Percentiles rank a stretch among this genome's conserved stretches.
Evolutionary conservation across 2,797 vertebrate species (phyloP).

Genomic region (Acipenser oxyrinchus): DNA sequence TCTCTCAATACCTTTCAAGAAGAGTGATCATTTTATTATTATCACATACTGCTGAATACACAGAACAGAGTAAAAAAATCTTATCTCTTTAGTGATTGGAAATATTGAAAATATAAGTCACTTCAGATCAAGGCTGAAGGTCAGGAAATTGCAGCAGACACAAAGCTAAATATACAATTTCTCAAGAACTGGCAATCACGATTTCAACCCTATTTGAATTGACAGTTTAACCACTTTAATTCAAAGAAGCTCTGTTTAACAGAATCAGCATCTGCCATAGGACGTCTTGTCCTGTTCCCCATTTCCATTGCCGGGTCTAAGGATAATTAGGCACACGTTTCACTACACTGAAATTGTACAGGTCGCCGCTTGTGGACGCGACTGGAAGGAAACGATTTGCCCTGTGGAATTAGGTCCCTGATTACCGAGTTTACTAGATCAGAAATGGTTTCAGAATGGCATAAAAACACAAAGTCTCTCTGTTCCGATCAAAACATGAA

Average conservation of each 20-base stretch:
- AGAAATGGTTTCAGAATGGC: slow-evolving; percentile 57
- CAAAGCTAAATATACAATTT: slow-evolving; percentile 78
- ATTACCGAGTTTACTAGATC: slow-evolving; percentile 82
- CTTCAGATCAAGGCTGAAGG: slow-evolving; percentile 68
- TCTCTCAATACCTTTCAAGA: too few relatives aligned
- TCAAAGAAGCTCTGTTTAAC: slow-evolving; percentile 59
- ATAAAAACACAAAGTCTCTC: not conserved
- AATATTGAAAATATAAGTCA: slow-evolving; percentile 62
- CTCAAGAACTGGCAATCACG: slow-evolving; percentile 77
- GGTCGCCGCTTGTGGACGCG: slow-evolving; percentile 62
- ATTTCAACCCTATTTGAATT: slow-evolving; percentile 70
- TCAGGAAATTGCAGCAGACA: slow-evolving; percentile 84
- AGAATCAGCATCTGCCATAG: slow-evolving; percentile 37
- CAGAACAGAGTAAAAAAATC: not conserved
- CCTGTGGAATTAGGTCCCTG: slow-evolving; percentile 71
- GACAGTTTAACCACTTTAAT: slow-evolving; percentile 87
- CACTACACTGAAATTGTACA: slow-evolving; percentile 65
- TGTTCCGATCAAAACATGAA: too few relatives aligned
- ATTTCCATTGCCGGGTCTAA: slow-evolving; percentile 34
- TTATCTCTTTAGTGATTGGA: slow-evolving; percentile 52
- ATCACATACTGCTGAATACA: too few relatives aligned
- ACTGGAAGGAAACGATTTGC: slow-evolving; percentile 77
- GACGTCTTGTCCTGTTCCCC: slow-evolving; percentile 41
- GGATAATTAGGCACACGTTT: slow-evolving; percentile 60
- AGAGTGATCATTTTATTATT: too few relatives aligned